A percentile compares a stretch with the other conserved stretches of the same genome.
These are phyloP conservation scores for Drosophila pullipes DNA, from an alignment of 2,888 invertebrate species.

Conservation along the genomic window DNA sequence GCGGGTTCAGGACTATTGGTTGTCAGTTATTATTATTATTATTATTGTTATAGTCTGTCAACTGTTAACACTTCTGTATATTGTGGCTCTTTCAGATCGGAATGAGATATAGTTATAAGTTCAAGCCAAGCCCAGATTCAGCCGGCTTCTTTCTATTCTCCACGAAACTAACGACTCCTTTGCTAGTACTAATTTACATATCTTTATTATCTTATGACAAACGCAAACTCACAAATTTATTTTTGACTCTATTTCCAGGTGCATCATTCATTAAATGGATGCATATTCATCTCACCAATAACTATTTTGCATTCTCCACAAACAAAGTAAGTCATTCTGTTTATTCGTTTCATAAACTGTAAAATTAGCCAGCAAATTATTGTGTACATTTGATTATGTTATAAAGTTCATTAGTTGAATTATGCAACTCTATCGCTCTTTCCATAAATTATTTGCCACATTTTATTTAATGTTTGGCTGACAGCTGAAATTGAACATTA, in stretches of 20 bases:
- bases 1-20: background rate
- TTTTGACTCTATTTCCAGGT: background rate
- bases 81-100: background rate
- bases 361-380: background rate
- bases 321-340: background rate
- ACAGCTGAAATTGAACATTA: conserved; percentile 5
- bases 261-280: background rate
- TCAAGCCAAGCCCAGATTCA: background rate
- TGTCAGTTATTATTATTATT: background rate
- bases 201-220: background rate
- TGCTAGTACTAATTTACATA: background rate
- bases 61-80: background rate
- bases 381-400: background rate
- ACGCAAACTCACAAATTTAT: background rate
- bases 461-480: conserved; percentile 3
- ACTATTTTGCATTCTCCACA: background rate
- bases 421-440: background rate
- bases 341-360: background rate
- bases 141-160: background rate
- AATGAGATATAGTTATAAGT: background rate
- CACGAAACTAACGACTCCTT: too few species aligned
- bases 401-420: background rate
- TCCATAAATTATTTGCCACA: background rate
- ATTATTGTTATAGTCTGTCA: background rate
- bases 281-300: background rate